Percentiles rank a stretch among this genome's conserved stretches.
These are phyloP conservation scores for Stegophylla sp. DNA, from an alignment of 2,888 invertebrate species.

Conservation along the genomic window DNA sequence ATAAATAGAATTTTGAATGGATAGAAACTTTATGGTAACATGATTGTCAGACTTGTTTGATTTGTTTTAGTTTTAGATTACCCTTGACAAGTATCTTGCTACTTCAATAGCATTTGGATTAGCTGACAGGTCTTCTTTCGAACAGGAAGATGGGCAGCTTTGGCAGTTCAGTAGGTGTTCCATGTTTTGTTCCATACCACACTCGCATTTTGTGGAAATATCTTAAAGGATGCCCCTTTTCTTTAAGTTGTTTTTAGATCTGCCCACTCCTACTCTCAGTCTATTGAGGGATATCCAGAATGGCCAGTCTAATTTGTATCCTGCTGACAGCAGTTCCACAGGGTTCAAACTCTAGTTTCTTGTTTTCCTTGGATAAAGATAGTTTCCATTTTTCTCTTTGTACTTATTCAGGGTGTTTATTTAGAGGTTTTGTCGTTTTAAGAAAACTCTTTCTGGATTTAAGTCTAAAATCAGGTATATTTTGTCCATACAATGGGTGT, in stretches of 20 bases:
- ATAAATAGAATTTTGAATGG: no score
- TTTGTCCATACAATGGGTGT: background rate
- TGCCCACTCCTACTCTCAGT: background rate
- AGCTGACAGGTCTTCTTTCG: background rate
- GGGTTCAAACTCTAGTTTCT: background rate
- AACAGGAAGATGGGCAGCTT: background rate
- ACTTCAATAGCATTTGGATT: background rate
- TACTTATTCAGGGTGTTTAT: background rate
- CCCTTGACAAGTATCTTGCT: background rate
- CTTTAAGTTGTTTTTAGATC: background rate
- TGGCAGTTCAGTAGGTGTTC: background rate
- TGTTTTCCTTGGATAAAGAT: background rate
- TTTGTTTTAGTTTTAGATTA: background rate
- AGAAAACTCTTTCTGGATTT: slow-evolving; percentile 1
- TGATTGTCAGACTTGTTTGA: no score
- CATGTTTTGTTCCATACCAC: background rate
- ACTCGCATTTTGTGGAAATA: background rate
- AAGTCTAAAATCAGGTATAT: background rate
- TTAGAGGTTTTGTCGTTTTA: background rate
- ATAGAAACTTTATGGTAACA: no score
- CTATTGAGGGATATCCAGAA: background rate
- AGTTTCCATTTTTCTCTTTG: background rate
- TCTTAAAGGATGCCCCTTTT: background rate
- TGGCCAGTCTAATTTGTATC: slow-evolving; percentile 2
- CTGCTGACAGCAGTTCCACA: background rate